A percentile compares a stretch with the other conserved stretches of the same genome.
Evolutionary conservation across 2,888 invertebrate species (phyloP).

Genomic region (Harpagoxenus sublaevis): DNA sequence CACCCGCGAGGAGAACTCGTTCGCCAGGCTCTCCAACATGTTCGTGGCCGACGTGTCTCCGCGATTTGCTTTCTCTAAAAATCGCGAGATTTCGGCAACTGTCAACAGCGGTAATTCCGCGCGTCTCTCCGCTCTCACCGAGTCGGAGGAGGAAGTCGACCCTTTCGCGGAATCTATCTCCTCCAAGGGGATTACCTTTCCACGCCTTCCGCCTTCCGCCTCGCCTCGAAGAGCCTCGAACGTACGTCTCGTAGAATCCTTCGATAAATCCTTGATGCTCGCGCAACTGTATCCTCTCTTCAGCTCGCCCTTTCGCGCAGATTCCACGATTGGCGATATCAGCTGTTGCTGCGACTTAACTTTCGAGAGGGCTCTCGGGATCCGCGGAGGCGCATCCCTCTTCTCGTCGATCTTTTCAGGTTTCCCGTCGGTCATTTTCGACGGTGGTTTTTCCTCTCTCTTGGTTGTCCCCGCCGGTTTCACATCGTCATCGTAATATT

Average conservation of each 20-base stretch:
- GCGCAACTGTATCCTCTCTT: slow-evolving; percentile 58
- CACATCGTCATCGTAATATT: slow-evolving; percentile 51
- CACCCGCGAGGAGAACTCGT: slow-evolving; percentile 72
- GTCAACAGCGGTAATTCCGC: slow-evolving; percentile 62
- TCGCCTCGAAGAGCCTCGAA: slow-evolving; percentile 33
- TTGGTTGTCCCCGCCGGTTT: background rate
- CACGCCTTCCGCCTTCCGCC: background rate
- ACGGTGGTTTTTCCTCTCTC: background rate
- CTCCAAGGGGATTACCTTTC: slow-evolving; percentile 35
- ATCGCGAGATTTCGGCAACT: slow-evolving; percentile 65
- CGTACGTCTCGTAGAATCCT: slow-evolving; percentile 35
- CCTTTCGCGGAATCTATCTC: slow-evolving; percentile 39
- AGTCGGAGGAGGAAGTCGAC: slow-evolving; percentile 20
- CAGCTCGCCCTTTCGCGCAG: slow-evolving; percentile 46
- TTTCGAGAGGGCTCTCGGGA: slow-evolving; percentile 49
- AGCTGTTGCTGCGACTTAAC: slow-evolving; percentile 58
- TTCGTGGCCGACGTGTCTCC: slow-evolving; percentile 55
- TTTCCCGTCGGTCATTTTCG: background rate
- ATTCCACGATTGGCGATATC: slow-evolving; percentile 47
- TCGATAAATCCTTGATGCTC: slow-evolving; percentile 30
- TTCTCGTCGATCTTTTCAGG: background rate
- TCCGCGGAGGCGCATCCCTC: background rate
- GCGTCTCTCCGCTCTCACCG: background rate
- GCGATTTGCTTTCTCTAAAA: slow-evolving; percentile 58
- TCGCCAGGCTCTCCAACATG: slow-evolving; percentile 72